Base-by-base conservation (phyloP, 2,888 invertebrate species). In the Blera fallax region DNA sequence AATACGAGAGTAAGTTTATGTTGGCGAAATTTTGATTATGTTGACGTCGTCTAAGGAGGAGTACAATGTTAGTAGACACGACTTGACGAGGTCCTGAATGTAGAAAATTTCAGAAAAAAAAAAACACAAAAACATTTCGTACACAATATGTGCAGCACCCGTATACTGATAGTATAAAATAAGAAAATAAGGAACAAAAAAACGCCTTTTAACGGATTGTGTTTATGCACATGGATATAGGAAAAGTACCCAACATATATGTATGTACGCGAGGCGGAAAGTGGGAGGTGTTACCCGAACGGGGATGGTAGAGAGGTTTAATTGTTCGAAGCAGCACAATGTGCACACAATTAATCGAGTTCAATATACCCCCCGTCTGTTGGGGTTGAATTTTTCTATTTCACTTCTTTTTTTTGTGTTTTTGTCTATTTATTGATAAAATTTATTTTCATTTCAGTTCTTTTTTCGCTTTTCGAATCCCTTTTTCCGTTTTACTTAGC, bases 181-280 rank as follows among this genome's bases (percentile, higher is more conserved):
- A n/a, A n/a, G n/a, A n/a, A n/a, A n/a, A n/a, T n/a, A n/a, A n/a
- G 29, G 52, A 3, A 54, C n/a, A 32, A 40, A 18, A 29, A 18
- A 45, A 62, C 43, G 45, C 43, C n/a, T 29, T 24, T n/a, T n/a
- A n/a, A 54, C 21, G 16, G 16, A 72, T 45, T 21, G 16, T 72
- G 18, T 60, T 48, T 27, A 70, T 32, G 72, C 72, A 72, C 72
- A 72, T 48, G 29, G 24, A 69, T 69, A 29, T 67, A 18, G 14
- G 37, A 45, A 18, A 40, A 40, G 29, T n/a, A n/a, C n/a, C n/a
- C n/a, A n/a, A n/a, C n/a, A 5, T 50, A 27, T n/a, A 48, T n/a
- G 48, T n/a, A 32, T 18, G 21, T 32, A 14, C 4, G 10, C 10
- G 27, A 3, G 4, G 14, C 2, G 16, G 37, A 5, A 1, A n/a